Base-by-base conservation (phyloP, 2,113 vertebrate species). In the Psittacus erithacus region DNA sequence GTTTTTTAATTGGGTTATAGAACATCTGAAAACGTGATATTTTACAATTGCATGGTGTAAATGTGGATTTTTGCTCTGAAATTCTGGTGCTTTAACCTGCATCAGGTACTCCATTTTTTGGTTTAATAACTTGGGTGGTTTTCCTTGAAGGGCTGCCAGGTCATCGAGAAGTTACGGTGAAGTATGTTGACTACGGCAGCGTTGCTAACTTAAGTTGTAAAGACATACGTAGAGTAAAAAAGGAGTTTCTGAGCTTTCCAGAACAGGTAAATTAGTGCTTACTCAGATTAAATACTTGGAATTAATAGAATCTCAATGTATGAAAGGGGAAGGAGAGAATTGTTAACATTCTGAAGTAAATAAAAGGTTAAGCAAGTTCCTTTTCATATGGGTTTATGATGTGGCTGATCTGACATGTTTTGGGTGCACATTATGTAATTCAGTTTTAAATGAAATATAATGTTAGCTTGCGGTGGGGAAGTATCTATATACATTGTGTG, bases 141-240 rank as follows among this genome's bases (percentile, higher is more conserved):
- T 89, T 88, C 89, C 82, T 93, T 96, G 67, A 95, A 99, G 99
- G 98, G 88, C 97, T 98, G 70, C 97, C 98, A 49, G 98, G 97
- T 62, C 73, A 39, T 92, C 96, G 82, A 38, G 97, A 98, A 97
- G 98, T 99, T 92, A 97, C 97, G 49, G 98, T 99, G 38, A 98
- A 84, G 53, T 99, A 98, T 22, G 98, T 99, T 43, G 99, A 99
- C 94, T 98, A 98, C 29, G 99, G 99, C 64, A 98, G 97, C 47
- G 76, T 94, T 93, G 97, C 97, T 62, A 98, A 89, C 43, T 55
- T 99, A 93, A 95, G 97, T 57, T 95, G 98, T 77, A 97, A 96
- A 77, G 97, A 98, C 59, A 96, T 99, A 94, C 96, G 98, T 96
- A 98, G 97, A 95, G 98, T 99, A 59, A 99, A 98, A 85, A 97